These are phyloP conservation scores for Columba livia DNA, from an alignment of 2,113 vertebrate genomes.

Conservation along the genomic window DNA sequence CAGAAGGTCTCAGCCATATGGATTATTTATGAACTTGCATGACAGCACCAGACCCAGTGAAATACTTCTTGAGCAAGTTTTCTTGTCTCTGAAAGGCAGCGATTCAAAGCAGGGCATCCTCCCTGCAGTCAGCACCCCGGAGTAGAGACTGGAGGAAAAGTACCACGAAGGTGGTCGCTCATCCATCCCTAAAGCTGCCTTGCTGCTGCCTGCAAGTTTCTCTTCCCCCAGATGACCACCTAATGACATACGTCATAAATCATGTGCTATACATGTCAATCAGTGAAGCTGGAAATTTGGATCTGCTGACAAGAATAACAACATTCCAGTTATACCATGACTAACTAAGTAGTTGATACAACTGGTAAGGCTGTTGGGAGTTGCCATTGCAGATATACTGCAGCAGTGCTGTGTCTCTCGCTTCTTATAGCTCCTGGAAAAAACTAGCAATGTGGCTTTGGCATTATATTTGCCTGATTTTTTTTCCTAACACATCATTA, in stretches of 20 bases:
- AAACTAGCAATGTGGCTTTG: not conserved
- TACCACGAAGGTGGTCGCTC: not conserved
- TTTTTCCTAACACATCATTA: not conserved
- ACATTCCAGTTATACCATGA: not conserved
- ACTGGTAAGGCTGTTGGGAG: not conserved
- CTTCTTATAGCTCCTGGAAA: not conserved
- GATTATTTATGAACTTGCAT: conserved; percentile 71
- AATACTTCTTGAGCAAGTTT: conserved; percentile 49
- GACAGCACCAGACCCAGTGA: conserved; percentile 58
- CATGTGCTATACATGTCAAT: not conserved
- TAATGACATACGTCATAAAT: not conserved
- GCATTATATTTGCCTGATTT: accelerated
- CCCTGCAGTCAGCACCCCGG: not conserved
- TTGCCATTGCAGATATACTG: not conserved
- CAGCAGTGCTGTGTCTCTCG: not conserved
- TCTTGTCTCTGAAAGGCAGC: not conserved
- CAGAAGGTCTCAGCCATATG: conserved; percentile 66
- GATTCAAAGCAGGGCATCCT: not conserved
- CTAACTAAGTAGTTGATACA: not conserved
- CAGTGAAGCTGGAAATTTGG: not conserved
- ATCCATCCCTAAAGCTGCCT: not conserved
- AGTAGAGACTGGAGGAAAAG: not conserved
- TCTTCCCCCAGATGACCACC: not conserved
- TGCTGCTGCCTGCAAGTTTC: not conserved
- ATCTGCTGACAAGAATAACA: not conserved